Percentiles rank a stretch among this genome's conserved stretches.
Conservation (phyloP, 2,797 vertebrate genomes). For the Gouania willdenowi region DNA sequence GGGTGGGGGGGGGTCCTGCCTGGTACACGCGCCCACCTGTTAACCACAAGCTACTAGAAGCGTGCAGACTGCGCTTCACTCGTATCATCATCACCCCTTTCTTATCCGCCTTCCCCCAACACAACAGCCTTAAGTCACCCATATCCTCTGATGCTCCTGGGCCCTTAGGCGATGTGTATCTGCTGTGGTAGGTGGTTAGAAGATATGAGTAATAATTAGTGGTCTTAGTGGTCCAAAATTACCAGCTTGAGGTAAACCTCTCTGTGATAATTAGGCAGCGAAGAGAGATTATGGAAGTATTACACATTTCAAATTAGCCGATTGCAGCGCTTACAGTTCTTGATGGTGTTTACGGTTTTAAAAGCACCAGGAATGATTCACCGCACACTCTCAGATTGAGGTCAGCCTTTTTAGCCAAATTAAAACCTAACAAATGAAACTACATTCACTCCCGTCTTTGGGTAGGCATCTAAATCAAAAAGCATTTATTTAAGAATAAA, state of each 20-base stretch:
- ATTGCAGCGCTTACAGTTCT: no score
- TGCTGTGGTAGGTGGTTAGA: not conserved
- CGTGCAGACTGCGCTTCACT: slow-evolving; percentile 27
- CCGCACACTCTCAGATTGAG: no score
- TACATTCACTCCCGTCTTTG: no score
- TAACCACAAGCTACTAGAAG: slow-evolving; percentile 49
- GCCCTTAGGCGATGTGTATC: not conserved
- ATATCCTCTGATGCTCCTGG: not conserved
- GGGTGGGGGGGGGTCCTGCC: not conserved
- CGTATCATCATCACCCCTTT: slow-evolving; percentile 26
- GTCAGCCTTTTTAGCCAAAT: no score
- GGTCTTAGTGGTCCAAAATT: slow-evolving; percentile 14
- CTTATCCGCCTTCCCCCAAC: slow-evolving; percentile 15
- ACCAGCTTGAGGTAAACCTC: slow-evolving; percentile 23
- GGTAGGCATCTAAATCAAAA: no score
- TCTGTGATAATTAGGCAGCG: slow-evolving; percentile 24
- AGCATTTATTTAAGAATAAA: no score
- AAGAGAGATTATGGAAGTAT: slow-evolving; percentile 27
- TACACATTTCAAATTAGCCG: slow-evolving; percentile 33
- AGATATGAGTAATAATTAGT: slow-evolving; percentile 29
- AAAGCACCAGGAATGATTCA: no score
- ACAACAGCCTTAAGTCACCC: slow-evolving; percentile 2
- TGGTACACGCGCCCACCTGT: slow-evolving; percentile 53
- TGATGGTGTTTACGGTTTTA: no score
- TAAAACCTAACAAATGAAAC: no score